Evolutionary conservation across 1,140 invertebrate genomes (phyloP).

Genomic region (Sarcophaga bullata): DNA sequence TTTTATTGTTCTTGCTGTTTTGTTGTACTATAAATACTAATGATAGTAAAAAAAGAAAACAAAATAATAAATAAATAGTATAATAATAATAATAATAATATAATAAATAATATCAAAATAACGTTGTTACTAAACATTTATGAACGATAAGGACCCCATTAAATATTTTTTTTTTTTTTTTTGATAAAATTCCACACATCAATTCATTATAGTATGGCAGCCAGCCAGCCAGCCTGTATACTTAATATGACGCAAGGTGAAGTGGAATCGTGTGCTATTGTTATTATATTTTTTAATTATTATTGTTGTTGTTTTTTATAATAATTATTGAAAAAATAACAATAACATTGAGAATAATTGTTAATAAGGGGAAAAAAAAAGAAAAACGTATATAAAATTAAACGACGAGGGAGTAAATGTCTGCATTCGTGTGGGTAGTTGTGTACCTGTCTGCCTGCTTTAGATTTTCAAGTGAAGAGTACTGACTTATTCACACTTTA

Average conservation of each 20-base stretch:
- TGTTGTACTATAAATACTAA: neutral
- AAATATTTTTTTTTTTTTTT: slow-evolving; percentile 10
- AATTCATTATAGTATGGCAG: neutral
- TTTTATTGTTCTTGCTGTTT: neutral
- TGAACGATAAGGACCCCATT: slow-evolving; percentile 33
- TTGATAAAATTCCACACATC: slow-evolving; percentile 32
- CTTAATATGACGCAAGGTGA: neutral
- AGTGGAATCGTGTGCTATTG: neutral
- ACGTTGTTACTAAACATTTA: neutral
- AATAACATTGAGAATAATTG: neutral
- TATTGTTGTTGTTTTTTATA: slow-evolving; percentile 16
- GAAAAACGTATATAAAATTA: too few species aligned
- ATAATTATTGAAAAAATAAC: neutral
- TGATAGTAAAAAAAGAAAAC: neutral
- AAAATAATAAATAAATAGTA: neutral
- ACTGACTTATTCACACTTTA: too few species aligned
- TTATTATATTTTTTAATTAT: neutral
- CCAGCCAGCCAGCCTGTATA: neutral
- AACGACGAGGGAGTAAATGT: too few species aligned
- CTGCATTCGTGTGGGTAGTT: too few species aligned
- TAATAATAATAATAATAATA: slow-evolving; percentile 13
- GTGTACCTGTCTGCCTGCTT: too few species aligned
- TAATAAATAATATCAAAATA: slow-evolving; percentile 20
- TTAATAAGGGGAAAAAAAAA: neutral
- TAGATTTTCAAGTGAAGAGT: too few species aligned